These are phyloP conservation scores for Sesia apiformis DNA, from an alignment of 2,888 invertebrate genomes.

Conservation along the genomic window DNA sequence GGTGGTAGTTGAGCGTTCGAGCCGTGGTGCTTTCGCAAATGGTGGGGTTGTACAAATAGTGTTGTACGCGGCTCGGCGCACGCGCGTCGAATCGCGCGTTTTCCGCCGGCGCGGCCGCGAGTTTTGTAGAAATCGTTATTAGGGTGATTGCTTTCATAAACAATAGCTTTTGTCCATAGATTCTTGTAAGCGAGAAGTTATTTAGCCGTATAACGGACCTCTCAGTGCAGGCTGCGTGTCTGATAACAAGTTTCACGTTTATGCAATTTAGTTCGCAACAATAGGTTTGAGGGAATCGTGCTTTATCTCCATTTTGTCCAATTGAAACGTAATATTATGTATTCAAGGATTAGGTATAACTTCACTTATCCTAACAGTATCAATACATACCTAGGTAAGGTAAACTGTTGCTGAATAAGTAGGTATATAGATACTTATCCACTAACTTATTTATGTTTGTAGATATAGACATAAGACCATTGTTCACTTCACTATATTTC, in stretches of 20 bases:
- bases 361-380: no score
- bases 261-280: conserved; percentile 19
- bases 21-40: conserved; percentile 25
- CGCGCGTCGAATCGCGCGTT: conserved; percentile 70
- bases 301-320: conserved; percentile 1
- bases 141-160: conserved; percentile 73
- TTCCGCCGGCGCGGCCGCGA: conserved; percentile 45
- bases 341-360: not conserved
- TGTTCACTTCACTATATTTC: no score
- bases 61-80: conserved; percentile 48
- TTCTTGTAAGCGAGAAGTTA: conserved; percentile 53
- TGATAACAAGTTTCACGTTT: conserved; percentile 38
- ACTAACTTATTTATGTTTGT: no score
- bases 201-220: conserved; percentile 53
- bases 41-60: conserved; percentile 55
- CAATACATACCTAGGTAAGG: no score
- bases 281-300: conserved; percentile 4
- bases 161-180: conserved; percentile 66
- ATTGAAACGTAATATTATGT: not conserved
- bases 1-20: conserved; percentile 9
- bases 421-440: not conserved
- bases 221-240: conserved; percentile 26
- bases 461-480: no score
- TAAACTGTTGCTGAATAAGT: no score
- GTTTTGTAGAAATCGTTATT: conserved; percentile 72